Evolutionary conservation across 92 coral and sea anemone genomes (phyloP), one percentile per base, ranked within the genome.

Genomic region (Zoanthus gigantus): DNA sequence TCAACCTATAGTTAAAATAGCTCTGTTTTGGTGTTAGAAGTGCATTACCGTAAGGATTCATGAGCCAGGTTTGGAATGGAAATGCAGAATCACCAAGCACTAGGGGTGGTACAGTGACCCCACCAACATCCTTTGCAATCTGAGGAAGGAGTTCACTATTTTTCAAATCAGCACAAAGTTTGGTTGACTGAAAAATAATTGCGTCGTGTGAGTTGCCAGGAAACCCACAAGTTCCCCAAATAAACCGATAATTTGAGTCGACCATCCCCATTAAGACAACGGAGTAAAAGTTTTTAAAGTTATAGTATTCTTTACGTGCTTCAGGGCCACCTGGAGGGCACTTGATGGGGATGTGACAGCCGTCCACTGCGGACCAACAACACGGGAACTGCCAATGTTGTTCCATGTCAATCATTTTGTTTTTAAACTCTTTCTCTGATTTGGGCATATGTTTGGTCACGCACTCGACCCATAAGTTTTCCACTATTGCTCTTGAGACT

Each of bases 261-360:
- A 89, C 94, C 88, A 92, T 71, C 14, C 71, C 94, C 94, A 85
- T 92, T 60, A 88, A 15, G 8, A 92, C 90, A 46, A 92, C 74
- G 4, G 92, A 89, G 61, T 92, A 89, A 76, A 85, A 85, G 69
- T 81, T 37, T 34, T 37, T 37, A 4, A 37, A 37, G 4, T 37
- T 37, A 37, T 37, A 4, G 2, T 37, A 37, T 89, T 92, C 92
- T 68, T 92, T 92, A 37, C 68, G 13, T 4, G 95, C 23, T 68
- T 83, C 82, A 30, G 61, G 77, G 11, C 91, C 90, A 29, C 93
- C 93, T n/a, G 92, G 89, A 15, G 95, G 89, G 63, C 95, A 34
- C 2, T 37, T 37, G 42, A 37, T 37, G 4, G 1, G 42, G 0
- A 37, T 37, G 42, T 37, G 42, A 83, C 94, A 92, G 75, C 94